phyloP scores from a whole-genome alignment of 2,113 vertebrate species.

The Ceyx cyanopectus region DNA sequence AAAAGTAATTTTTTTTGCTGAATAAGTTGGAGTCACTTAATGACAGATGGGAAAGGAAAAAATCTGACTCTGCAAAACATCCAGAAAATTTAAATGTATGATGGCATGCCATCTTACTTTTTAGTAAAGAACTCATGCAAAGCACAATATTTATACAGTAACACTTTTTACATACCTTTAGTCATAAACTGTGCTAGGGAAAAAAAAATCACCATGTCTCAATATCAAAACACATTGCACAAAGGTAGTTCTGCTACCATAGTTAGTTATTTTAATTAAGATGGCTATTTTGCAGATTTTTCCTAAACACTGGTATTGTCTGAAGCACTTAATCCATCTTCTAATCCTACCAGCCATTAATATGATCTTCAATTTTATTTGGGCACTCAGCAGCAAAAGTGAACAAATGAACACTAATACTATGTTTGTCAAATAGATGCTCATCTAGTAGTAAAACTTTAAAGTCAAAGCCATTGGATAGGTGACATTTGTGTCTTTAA shows the following conservation, averaged over 20 bases:
- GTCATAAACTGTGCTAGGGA: neutral
- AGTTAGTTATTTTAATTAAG: neutral
- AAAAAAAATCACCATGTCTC: neutral
- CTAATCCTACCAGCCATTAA: neutral
- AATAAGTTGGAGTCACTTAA: neutral
- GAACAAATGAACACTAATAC: neutral
- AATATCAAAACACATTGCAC: neutral
- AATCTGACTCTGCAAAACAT: neutral
- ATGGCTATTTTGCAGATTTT: neutral
- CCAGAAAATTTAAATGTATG: neutral
- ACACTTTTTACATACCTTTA: neutral
- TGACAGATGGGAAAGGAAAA: neutral
- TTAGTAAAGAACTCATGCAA: neutral
- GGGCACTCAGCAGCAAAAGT: neutral
- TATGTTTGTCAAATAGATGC: neutral
- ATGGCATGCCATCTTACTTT: neutral
- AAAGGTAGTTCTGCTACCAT: neutral
- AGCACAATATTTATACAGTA: neutral
- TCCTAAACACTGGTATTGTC: neutral
- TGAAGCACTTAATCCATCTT: neutral
- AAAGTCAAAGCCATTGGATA: neutral
- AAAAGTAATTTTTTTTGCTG: slow-evolving; percentile 5
- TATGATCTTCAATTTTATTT: neutral
- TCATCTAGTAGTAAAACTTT: neutral
- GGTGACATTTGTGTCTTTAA: neutral